Percentiles rank a stretch among this genome's conserved stretches.
Conservation (phyloP, 92 coral and sea anemone genomes). For the Heliopora coerulea region DNA sequence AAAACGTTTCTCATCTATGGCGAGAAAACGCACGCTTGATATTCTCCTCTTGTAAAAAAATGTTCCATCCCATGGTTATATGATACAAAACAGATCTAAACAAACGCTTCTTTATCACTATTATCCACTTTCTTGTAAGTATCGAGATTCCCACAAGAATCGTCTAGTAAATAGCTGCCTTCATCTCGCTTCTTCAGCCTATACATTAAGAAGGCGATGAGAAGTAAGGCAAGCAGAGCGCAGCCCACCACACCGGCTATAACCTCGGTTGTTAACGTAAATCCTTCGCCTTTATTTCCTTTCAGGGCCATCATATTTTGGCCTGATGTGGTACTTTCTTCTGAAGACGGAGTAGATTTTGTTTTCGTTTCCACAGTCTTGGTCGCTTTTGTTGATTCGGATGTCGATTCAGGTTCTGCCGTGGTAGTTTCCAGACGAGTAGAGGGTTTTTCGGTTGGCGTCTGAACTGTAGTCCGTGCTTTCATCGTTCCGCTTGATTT, state of each 20-base stretch:
- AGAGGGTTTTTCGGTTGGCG: too few relatives aligned
- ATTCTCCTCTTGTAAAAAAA: not conserved
- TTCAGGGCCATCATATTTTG: too few relatives aligned
- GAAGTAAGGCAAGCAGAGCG: constrained; percentile 87
- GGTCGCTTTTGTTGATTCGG: too few relatives aligned
- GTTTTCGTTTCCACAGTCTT: too few relatives aligned
- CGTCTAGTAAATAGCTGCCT: constrained; percentile 86
- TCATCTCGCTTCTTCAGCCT: constrained; percentile 92
- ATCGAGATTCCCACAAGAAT: constrained; percentile 57
- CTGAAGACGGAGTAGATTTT: too few relatives aligned
- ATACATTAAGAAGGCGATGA: constrained; percentile 93
- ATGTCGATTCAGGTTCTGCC: too few relatives aligned
- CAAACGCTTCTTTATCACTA: constrained; percentile 91
- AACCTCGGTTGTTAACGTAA: constrained; percentile 82
- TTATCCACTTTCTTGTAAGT: constrained; percentile 78
- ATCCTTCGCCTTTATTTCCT: constrained; percentile 7
- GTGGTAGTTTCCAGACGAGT: not conserved
- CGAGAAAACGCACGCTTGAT: not conserved
- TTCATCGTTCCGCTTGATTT: too few relatives aligned
- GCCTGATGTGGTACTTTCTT: too few relatives aligned
- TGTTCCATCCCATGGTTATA: not conserved
- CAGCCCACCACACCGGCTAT: constrained; percentile 94
- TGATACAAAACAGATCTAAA: constrained; percentile 33
- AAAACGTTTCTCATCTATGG: not conserved
- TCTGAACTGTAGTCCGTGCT: not conserved